Base-by-base conservation (phyloP, 2,888 invertebrate species). In the Pseudococcus longispinus region DNA sequence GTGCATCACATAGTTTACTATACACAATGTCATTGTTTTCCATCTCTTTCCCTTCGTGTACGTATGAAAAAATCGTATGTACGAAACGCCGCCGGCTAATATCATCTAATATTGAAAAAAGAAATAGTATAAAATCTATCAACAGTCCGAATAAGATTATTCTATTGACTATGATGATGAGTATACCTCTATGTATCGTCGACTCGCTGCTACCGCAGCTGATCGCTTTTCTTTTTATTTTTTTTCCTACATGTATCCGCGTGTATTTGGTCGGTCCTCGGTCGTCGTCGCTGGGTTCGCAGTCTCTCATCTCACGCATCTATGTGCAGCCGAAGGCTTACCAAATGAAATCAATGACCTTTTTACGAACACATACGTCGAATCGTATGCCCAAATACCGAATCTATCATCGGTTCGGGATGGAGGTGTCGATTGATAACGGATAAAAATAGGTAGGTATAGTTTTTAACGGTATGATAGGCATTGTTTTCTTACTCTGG, bases 21-120 rank as follows among this genome's bases (percentile, higher is more conserved):
- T 29, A 70, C 70, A 70, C 13, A 11, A 29, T 70, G 70, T 70
- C 70, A 70, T 70, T 70, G 70, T 70, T 70, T 29, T 29, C 70
- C 29, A 29, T 0, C 26, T 26, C 26, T 13, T 20, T n/a, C n/a
- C 51, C n/a, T 46, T 3, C 44, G 15, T 15, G 3, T 3, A 3
- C 2, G 6, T 18, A 18, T 3, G 5, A 55, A 55, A 55, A 55
- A 55, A 55, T 55, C 15, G 44, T 13, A 26, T 26, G 18, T 70
- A 26, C 29, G 2, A 13, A 29, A 70, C 42, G 77, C 77, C 77
- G 8, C 8, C 18, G 42, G 77, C 77, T 20, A 80, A 42, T 80
- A 80, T 80, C 77, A 42, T 80, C 77, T 80, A 60, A 80, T 80
- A 70, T 70, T 70, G 77, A 80, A 80, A 80, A 80, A 80, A 70